Conservation (phyloP, 1,140 invertebrate species). For the Chrysomallon squamiferum region DNA sequence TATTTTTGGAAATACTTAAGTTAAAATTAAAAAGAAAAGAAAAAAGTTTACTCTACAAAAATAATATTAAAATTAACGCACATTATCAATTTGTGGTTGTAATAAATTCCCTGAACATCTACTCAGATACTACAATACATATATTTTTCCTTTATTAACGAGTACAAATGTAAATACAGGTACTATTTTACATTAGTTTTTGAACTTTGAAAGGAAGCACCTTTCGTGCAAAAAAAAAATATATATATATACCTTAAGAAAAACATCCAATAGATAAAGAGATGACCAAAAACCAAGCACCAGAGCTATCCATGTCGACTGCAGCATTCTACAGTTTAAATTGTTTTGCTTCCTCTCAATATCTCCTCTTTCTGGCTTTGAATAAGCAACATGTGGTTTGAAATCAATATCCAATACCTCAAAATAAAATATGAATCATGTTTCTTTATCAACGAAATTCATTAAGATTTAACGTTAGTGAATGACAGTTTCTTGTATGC, state of each 20-base stretch:
- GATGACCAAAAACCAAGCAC: conserved; percentile 59
- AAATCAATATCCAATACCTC: conserved; percentile 15
- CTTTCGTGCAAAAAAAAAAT: too few relatives aligned
- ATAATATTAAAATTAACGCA: too few relatives aligned
- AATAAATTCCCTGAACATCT: too few relatives aligned
- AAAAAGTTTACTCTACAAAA: too few relatives aligned
- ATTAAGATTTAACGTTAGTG: neutral
- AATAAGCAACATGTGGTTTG: conserved; percentile 16
- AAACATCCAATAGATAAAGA: conserved; percentile 58
- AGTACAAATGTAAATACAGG: too few relatives aligned
- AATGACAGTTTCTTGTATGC: neutral
- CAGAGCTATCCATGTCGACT: conserved; percentile 55
- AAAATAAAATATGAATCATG: conserved; percentile 38
- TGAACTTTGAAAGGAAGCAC: too few relatives aligned
- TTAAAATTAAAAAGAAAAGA: too few relatives aligned
- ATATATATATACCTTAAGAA: conserved; percentile 56
- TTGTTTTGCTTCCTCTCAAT: neutral
- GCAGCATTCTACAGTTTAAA: conserved; percentile 35
- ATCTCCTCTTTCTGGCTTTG: neutral
- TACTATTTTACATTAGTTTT: too few relatives aligned
- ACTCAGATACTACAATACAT: too few relatives aligned
- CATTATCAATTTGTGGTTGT: too few relatives aligned
- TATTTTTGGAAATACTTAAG: too few relatives aligned
- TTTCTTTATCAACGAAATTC: neutral
- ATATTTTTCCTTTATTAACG: too few relatives aligned